phyloP scores from a whole-genome alignment of 2,797 vertebrate species.

The Steatocranus sp. region DNA sequence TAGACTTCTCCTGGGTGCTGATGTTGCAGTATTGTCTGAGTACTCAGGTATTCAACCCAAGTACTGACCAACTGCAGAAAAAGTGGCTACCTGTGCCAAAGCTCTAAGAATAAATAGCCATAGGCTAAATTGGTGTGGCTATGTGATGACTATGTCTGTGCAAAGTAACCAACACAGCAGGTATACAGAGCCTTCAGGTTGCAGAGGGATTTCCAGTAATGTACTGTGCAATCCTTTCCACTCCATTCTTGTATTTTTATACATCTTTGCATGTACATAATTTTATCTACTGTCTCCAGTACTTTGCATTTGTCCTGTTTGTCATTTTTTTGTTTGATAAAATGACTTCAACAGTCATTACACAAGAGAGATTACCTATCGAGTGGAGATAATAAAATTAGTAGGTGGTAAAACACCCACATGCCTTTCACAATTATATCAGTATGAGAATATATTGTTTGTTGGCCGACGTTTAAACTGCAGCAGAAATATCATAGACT shows the following conservation, averaged over 20 bases:
- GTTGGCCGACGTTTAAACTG: fast-evolving
- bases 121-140: neutral
- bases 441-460: neutral
- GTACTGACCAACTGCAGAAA: neutral
- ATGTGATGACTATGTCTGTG: neutral
- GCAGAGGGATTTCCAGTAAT: neutral
- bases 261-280: neutral
- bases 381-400: neutral
- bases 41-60: neutral
- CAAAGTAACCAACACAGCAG: neutral
- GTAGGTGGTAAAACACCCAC: neutral
- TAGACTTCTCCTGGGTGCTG: neutral
- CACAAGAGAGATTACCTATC: neutral
- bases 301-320: neutral
- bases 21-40: neutral
- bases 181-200: neutral
- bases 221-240: neutral
- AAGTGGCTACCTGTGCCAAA: neutral
- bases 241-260: neutral
- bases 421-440: neutral
- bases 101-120: neutral
- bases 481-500: neutral
- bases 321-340: neutral
- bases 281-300: neutral
- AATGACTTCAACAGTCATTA: neutral